A percentile compares a stretch with the other conserved stretches of the same genome.
Conservation (phyloP, 2,113 vertebrate species). For the Aleadryas rufinucha region DNA sequence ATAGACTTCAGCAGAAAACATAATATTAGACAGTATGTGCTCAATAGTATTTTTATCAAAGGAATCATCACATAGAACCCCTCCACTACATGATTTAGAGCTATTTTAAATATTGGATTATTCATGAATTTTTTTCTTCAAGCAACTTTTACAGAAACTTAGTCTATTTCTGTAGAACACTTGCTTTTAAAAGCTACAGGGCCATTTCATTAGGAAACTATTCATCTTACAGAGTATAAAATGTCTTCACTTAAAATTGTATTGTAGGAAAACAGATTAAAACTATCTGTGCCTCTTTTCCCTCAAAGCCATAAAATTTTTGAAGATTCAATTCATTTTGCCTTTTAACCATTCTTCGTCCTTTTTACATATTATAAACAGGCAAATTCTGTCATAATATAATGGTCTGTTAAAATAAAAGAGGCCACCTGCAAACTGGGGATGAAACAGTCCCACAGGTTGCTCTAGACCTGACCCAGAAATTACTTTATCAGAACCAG, state of each 20-base stretch:
- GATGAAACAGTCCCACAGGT: conserved; percentile 26
- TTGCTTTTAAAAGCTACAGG: neutral
- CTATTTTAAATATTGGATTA: neutral
- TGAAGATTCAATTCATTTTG: neutral
- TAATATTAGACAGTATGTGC: neutral
- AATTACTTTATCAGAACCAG: neutral
- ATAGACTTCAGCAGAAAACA: neutral
- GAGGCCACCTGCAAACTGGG: conserved; percentile 43
- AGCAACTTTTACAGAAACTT: neutral
- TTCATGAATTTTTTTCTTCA: neutral
- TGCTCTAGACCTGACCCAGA: conserved; percentile 31
- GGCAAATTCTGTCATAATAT: conserved; percentile 21
- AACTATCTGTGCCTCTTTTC: neutral
- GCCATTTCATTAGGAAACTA: neutral
- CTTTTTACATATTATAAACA: conserved; percentile 1
- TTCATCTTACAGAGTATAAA: neutral
- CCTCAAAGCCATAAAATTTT: neutral
- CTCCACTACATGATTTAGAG: neutral
- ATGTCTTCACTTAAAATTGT: neutral
- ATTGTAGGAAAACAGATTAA: neutral
- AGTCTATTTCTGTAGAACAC: neutral
- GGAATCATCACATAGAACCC: neutral
- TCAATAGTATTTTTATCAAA: neutral
- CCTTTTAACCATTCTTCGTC: neutral
- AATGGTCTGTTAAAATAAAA: neutral